These are phyloP conservation scores for Amphilophus citrinellus DNA, from an alignment of 2,113 vertebrate genomes.

Conservation along the genomic window DNA sequence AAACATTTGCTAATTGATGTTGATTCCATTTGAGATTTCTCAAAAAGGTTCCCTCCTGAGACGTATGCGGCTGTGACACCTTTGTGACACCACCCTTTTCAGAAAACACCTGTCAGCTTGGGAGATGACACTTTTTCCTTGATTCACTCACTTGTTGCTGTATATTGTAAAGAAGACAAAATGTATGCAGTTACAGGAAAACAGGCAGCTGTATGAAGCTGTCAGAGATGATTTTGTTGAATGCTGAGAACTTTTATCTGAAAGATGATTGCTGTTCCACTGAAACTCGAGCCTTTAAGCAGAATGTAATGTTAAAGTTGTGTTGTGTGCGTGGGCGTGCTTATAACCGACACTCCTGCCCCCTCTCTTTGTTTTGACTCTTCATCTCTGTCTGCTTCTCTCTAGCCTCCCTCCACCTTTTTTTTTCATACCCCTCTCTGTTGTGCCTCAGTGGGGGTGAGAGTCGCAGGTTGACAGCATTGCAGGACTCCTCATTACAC, in stretches of 20 bases:
- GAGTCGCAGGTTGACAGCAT: slow-evolving; percentile 65
- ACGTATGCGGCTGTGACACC: neutral
- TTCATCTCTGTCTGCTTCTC: slow-evolving; percentile 22
- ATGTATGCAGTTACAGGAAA: neutral
- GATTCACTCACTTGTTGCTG: neutral
- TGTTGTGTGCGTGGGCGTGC: neutral
- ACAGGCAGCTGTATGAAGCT: neutral
- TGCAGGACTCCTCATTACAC: slow-evolving; percentile 72
- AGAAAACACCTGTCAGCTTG: neutral
- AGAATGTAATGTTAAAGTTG: neutral
- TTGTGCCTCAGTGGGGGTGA: slow-evolving; percentile 39
- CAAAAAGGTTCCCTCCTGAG: neutral
- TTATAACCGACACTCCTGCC: slow-evolving; percentile 2
- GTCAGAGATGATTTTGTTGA: neutral
- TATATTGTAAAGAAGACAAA: neutral
- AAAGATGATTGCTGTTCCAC: neutral
- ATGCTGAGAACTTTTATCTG: slow-evolving; percentile 12
- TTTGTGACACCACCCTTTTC: neutral
- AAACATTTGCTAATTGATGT: neutral
- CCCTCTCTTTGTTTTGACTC: slow-evolving; percentile 24
- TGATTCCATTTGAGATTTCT: neutral
- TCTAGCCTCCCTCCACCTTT: slow-evolving; percentile 9
- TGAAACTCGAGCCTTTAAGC: neutral
- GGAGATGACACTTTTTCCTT: neutral
- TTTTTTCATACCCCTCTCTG: slow-evolving; percentile 4